phyloP scores from a whole-genome alignment of 2,113 vertebrate species.

The Ranitomeya variabilis region DNA sequence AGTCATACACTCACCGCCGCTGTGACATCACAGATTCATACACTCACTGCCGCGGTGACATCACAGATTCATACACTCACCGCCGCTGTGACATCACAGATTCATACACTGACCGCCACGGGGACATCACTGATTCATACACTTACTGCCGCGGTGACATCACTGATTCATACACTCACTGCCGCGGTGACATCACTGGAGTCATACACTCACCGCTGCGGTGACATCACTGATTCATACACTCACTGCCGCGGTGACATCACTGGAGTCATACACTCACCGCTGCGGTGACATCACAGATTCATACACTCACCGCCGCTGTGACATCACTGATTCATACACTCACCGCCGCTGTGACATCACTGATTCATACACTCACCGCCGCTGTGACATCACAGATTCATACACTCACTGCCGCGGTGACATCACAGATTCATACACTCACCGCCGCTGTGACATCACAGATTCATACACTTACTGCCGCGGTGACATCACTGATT shows the following conservation, averaged over 20 bases:
- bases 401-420: not conserved
- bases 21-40: not conserved
- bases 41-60: not conserved
- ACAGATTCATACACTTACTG: not conserved
- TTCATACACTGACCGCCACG: too few relatives aligned
- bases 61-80: too few relatives aligned
- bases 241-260: not conserved
- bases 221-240: not conserved
- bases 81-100: too few relatives aligned
- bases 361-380: not conserved
- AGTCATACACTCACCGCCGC: not conserved
- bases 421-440: not conserved
- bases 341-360: not conserved
- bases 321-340: not conserved
- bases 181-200: not conserved
- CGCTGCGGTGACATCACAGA: not conserved
- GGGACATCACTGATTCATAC: too few relatives aligned
- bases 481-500: not conserved
- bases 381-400: not conserved
- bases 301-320: not conserved
- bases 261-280: not conserved
- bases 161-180: not conserved
- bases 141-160: not conserved
- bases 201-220: too few relatives aligned
- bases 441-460: not conserved